Base-by-base conservation (phyloP, 1,140 invertebrate genomes). In the Euschistus heros region DNA sequence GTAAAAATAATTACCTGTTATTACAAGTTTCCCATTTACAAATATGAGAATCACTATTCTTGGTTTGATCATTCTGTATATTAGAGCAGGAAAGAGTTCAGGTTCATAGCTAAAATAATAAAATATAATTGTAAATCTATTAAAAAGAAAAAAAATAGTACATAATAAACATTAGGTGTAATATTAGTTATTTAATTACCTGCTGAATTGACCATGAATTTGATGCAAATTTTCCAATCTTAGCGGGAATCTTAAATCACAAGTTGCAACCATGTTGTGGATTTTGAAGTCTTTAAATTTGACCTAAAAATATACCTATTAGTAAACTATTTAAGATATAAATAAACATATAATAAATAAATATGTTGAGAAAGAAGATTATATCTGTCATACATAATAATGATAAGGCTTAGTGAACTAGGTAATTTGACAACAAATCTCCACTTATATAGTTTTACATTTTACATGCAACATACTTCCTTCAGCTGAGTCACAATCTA, bases 261-360 rank as follows among this genome's bases (percentile, higher is more conserved):
- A 98, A 73, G 93, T 98, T 14, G 95, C 97, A 50, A 99, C 97
- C 94, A 99, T 99, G 75, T 99, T 99, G 80, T 99, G 97, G 70
- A 99, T 97, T 83, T 99, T 99, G 75, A 99, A 99, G 74, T 99
- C 95, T 60, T 97, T 81, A 77, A 99, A 99, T 78, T 98, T 98
- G 7, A 96, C 96, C 85, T 96, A 79, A 64, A 84, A 84, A 62
- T 50, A 66, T 37, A 37, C 7, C 13, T 10, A 37, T 37, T 37
- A 3, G 8, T 8, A n/a, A n/a, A n/a, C n/a, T n/a, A n/a, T n/a
- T n/a, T n/a, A n/a, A n/a, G n/a, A n/a, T n/a, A n/a, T n/a, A n/a
- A n/a, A 30, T 30, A 30, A 30, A 30, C 30, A 30, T 30, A 30
- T 30, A 30, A 30, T 30, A 30, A 30, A 30, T 8, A 30, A 30